Percentiles rank a stretch among this genome's conserved stretches.
These are phyloP conservation scores for Nannospalax galili DNA, from an alignment of 2,113 vertebrate genomes.

Conservation along the genomic window DNA sequence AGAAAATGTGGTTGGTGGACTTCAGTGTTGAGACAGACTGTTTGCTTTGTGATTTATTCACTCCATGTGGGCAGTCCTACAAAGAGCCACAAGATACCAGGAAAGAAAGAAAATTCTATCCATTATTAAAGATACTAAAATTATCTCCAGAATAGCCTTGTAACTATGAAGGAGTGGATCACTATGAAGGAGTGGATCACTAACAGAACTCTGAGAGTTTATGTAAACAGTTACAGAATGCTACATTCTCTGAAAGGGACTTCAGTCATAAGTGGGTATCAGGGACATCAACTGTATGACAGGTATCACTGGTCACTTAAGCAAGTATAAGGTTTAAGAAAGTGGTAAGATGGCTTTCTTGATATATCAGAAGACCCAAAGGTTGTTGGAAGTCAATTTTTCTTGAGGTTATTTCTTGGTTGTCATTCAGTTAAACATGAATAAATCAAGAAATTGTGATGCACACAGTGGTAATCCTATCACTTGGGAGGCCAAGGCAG, in stretches of 20 bases:
- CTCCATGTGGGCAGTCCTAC: not conserved
- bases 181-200: too few species aligned
- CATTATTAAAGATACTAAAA: slow-evolving; percentile 48
- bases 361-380: not conserved
- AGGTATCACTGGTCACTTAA: not conserved
- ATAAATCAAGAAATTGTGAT: not conserved
- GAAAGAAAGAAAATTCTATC: slow-evolving; percentile 17
- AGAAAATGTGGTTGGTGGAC: not conserved
- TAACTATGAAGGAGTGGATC: not conserved
- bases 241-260: not conserved
- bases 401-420: not conserved
- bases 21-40: not conserved
- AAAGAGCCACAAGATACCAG: slow-evolving; percentile 36
- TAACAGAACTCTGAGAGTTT: not conserved
- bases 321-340: not conserved
- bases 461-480: not conserved
- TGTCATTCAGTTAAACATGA: not conserved
- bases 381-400: not conserved
- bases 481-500: not conserved
- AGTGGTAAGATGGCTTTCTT: not conserved
- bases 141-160: not conserved
- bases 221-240: not conserved
- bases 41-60: slow-evolving; percentile 45
- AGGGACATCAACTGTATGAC: not conserved
- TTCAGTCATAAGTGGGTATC: not conserved